Evolutionary conservation across 2,888 invertebrate genomes (phyloP), one percentile per base, ranked within the genome.

Genomic region (Polydrusus tereticollis): DNA sequence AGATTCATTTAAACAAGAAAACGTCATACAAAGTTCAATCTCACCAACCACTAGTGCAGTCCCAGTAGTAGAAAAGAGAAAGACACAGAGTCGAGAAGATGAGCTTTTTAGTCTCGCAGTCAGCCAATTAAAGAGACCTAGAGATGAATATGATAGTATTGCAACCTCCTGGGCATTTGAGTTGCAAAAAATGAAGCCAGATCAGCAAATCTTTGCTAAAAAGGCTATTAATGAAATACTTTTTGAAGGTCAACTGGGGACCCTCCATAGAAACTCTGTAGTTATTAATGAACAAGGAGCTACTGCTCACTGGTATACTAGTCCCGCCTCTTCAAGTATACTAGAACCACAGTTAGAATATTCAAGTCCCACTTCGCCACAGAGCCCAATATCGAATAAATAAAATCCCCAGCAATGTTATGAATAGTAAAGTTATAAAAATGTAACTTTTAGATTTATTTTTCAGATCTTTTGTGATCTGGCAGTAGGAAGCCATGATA

Each of bases 221-320:
- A 64, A 65, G 38, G 59, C 36, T 5, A 65, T 70, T 8, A 70
- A 65, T 59, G 59, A 70, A 23, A 65, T 70, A 20, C 16, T 70
- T 18, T 70, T 65, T 65, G 70, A 64, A 58, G 57, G 59, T 1
- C 59, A 59, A 20, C n/a, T 59, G 2, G 41, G 21, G 1, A 59
- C 59, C 20, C 18, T 66, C 10, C 58, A 66, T 36, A 55, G 45
- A 57, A 43, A 66, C 21, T 57, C 66, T 43, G 20, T 57, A 18
- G 26, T 36, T 20, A 65, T 65, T 20, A 55, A 65, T 36, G 7
- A 36, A 36, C 36, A 36, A 36, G 7, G 7, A 10, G 12, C 6
- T 10, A 10, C 36, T 2, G 36, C 36, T 2, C 29, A 29, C 7
- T 36, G 36, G 36, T 10, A 36, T 8, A 10, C 36, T 2, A 36